These are phyloP conservation scores for Brenthis daphne DNA, from an alignment of 2,888 invertebrate species.

Conservation along the genomic window DNA sequence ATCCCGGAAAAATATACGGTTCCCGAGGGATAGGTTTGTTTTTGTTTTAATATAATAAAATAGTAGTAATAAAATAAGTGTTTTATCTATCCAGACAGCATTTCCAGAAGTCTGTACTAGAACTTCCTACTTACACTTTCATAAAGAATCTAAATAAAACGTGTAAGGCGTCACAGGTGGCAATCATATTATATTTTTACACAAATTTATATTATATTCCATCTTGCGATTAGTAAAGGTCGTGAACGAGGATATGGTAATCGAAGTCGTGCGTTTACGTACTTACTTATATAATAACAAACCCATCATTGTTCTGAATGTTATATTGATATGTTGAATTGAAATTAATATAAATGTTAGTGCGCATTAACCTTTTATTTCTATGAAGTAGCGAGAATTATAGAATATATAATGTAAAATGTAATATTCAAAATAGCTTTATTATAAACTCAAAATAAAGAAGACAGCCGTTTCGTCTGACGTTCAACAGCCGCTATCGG, in stretches of 20 bases:
- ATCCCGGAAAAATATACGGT: too few relatives aligned
- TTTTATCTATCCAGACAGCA: too few relatives aligned
- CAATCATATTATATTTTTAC: too few relatives aligned
- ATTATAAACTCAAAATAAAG: background rate
- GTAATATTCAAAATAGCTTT: background rate
- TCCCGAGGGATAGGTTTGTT: too few relatives aligned
- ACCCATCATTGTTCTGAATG: conserved; percentile 24
- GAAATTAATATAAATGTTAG: background rate
- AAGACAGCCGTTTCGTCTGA: background rate
- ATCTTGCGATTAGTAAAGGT: conserved; percentile 35
- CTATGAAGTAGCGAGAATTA: background rate
- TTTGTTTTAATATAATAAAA: too few relatives aligned
- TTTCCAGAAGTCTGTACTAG: too few relatives aligned
- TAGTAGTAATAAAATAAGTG: too few relatives aligned
- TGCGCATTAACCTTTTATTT: conserved; percentile 10
- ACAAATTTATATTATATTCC: conserved; percentile 15
- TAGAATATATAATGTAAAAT: background rate
- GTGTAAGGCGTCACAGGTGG: too few relatives aligned
- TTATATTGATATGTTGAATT: conserved; percentile 18
- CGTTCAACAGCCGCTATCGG: conserved; percentile 12
- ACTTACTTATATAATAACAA: conserved; percentile 30
- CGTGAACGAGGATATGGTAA: conserved; percentile 40
- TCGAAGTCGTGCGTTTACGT: conserved; percentile 30
- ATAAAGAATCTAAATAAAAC: too few relatives aligned
- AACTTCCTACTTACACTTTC: too few relatives aligned